phyloP scores from a whole-genome alignment of 2,113 vertebrate genomes.

The Agelaius phoeniceus region DNA sequence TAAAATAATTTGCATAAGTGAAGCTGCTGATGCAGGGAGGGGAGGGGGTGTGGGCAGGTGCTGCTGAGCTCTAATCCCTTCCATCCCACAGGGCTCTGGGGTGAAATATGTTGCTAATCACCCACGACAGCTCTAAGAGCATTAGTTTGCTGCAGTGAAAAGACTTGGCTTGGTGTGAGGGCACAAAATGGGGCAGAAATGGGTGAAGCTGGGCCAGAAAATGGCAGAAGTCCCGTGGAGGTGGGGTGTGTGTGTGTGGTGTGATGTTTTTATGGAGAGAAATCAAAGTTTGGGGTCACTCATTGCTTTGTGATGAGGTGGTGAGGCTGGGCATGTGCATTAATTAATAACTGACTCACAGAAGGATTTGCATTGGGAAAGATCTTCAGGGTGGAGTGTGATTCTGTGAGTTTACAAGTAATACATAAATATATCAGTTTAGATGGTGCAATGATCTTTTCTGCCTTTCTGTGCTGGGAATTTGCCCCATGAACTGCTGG shows the following conservation, averaged over 20 bases:
- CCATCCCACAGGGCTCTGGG: neutral
- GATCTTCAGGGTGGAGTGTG: neutral
- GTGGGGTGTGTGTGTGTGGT: neutral
- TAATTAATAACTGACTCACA: neutral
- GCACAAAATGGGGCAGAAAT: neutral
- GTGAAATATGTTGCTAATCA: neutral
- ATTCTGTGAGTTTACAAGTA: neutral
- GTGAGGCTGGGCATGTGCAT: accelerated
- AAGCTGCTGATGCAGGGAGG: neutral
- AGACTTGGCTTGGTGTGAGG: neutral
- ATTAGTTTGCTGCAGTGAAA: neutral
- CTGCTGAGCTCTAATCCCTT: neutral
- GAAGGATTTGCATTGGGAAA: neutral
- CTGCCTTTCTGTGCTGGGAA: neutral
- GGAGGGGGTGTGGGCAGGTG: neutral
- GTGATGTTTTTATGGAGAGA: neutral
- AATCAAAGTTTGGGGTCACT: neutral
- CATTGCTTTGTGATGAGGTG: neutral
- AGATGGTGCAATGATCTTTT: neutral
- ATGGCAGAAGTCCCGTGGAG: neutral
- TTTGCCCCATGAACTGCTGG: neutral
- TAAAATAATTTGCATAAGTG: neutral
- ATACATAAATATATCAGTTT: neutral
- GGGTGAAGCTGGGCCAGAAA: neutral
- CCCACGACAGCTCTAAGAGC: neutral